Evolutionary conservation across 2,888 invertebrate genomes (phyloP), one percentile per base, ranked within the genome.

Genomic region (Carabus problematicus): DNA sequence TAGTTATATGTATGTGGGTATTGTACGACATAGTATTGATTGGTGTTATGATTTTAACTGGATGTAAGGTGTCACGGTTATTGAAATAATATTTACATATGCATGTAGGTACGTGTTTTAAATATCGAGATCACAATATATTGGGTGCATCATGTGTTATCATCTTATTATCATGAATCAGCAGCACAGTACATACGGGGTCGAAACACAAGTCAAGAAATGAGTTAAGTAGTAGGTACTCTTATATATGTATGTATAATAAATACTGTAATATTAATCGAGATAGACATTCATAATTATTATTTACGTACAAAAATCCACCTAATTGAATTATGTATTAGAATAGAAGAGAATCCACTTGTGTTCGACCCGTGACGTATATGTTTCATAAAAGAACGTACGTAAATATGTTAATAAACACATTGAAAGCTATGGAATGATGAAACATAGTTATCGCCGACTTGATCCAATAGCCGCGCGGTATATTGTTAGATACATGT

Each of bases 121-220:
- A 9, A 39, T 56, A 56, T 56, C 4, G 40, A 67, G 60, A 67
- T 67, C 67, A 67, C 67, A 67, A 67, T 40, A 60, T 18, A 52
- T 52, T 14, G 45, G 29, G 55, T 55, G 60, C 60, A 29, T 67
- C 54, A 16, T 52, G 16, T 52, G 29, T 40, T 52, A 39, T 67
- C 60, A 40, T 58, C 58, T 60, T 67, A 67, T 67, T 67, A 67
- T 67, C 67, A 52, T 67, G 67, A 67, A 19, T 67, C 67, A 67
- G 67, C 67, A 67, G 67, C 67, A 67, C 54, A 67, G 52, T 66
- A 60, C 16, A 67, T 67, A 54, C 52, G 52, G 60, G 60, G 60
- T 49, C 67, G 56, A 29, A 29, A 29, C 29, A 29, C 29, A 29
- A 29, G 29, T 29, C 29, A 29, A 6, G 29, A 29, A 29, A 29